Evolutionary conservation across 2,888 invertebrate species (phyloP).

Genomic region (Acleris literana): DNA sequence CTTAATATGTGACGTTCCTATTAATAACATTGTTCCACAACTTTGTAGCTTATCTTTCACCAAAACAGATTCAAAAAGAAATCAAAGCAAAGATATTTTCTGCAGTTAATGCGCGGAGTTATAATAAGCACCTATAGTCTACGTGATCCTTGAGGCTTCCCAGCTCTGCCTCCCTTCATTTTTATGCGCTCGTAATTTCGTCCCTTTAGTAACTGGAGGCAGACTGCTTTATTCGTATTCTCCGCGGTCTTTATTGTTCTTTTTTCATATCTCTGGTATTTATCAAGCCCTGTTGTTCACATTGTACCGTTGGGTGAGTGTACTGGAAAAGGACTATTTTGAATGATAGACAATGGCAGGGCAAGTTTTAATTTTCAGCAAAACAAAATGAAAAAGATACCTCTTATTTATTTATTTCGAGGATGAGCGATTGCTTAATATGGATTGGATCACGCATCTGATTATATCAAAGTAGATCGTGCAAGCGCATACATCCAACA

Average conservation of each 20-base stretch:
- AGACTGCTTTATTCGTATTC: slow-evolving; percentile 61
- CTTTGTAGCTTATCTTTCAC: too few relatives aligned
- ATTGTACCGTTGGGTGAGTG: slow-evolving; percentile 41
- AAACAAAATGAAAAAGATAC: too few relatives aligned
- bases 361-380: slow-evolving; percentile 23
- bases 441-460: too few relatives aligned
- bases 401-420: too few relatives aligned
- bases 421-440: background rate
- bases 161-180: slow-evolving; percentile 47
- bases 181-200: slow-evolving; percentile 62
- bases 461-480: background rate
- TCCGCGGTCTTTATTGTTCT: slow-evolving; percentile 61
- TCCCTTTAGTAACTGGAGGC: slow-evolving; percentile 53
- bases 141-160: slow-evolving; percentile 27
- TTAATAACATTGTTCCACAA: too few relatives aligned
- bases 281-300: slow-evolving; percentile 56
- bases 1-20: too few relatives aligned
- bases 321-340: slow-evolving; percentile 30
- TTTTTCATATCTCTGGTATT: slow-evolving; percentile 61
- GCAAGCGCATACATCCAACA: background rate
- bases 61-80: slow-evolving; percentile 1
- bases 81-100: slow-evolving; percentile 22
- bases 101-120: slow-evolving; percentile 27
- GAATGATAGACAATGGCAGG: slow-evolving; percentile 30
- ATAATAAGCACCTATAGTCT: slow-evolving; percentile 33